Base-by-base conservation (phyloP, 1,140 invertebrate genomes). In the Pseudomyrmex pallidus region DNA sequence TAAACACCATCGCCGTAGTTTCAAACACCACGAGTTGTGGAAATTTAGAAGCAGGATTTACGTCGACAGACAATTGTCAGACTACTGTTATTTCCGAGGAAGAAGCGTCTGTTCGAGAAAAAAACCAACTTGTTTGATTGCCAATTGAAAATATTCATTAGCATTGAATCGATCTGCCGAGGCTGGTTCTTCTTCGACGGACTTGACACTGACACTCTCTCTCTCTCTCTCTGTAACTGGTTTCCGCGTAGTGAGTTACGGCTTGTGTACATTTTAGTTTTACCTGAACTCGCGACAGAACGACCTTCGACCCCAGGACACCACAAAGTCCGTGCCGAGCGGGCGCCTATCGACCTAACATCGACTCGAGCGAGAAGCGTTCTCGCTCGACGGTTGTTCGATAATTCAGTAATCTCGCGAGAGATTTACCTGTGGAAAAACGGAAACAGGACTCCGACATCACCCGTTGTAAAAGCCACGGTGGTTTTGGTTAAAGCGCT, bases 201-300 rank as follows among this genome's bases (percentile, higher is more conserved):
- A 59, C n/a, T 54, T 61, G 66, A 70, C 76, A 80, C 59, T 70
- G 66, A 44, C 76, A 72, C 5, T 5, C 35, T 35, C 35, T 80
- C 44, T 70, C 70, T 80, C 70, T 70, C 44, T n/a, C n/a, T n/a
- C n/a, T n/a, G 35, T 35, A 35, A 80, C 52, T 59, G 54, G 66
- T 72, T 80, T 20, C 44, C 44, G 46, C 66, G 66, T 15, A 70
- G 59, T n/a, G 66, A 80, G 44, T 80, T 80, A 80, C 72, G 35
- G 44, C 66, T 70, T 70, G 57, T 44, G 76, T 80, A 80, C 64
- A 48, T 78, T 22, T 22, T 35, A 35, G 35, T 4, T 35, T 35
- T 70, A 57, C 54, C n/a, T 78, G 52, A 22, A 48, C 64, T 70
- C 64, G 54, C 22, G 52, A 64, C 20, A 78, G 66, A 70, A 54